Percentiles rank a stretch among this genome's conserved stretches.
These are phyloP conservation scores for Gryon sp. DNA, from an alignment of 1,140 invertebrate genomes.

Conservation along the genomic window DNA sequence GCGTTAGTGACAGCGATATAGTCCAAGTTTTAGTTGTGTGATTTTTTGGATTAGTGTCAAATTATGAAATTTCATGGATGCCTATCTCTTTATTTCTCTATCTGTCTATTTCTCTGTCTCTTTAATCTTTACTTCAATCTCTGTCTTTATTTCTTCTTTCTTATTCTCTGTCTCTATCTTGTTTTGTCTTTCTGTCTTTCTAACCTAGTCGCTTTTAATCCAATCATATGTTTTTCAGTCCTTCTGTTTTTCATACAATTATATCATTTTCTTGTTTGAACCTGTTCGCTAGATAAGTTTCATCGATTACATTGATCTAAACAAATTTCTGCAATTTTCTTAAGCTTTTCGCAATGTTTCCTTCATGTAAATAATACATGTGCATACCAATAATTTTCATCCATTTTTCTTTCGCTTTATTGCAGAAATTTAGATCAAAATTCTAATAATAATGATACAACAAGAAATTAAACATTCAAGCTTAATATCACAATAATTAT, in stretches of 20 bases:
- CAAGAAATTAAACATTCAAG: conserved; percentile 26
- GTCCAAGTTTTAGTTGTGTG: conserved; percentile 79
- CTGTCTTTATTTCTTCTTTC: conserved; percentile 22
- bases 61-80: conserved; percentile 84
- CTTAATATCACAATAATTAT: no score
- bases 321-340: conserved; percentile 74
- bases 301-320: conserved; percentile 63
- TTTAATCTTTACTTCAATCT: conserved; percentile 48
- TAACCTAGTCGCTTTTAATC: conserved; percentile 65
- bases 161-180: conserved; percentile 20
- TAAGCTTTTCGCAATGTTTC: conserved; percentile 67
- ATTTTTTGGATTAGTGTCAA: conserved; percentile 79
- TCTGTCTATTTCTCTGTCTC: conserved; percentile 60
- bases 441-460: conserved; percentile 34
- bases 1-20: conserved; percentile 77
- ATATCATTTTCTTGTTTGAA: conserved; percentile 69
- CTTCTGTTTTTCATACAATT: conserved; percentile 59
- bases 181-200: conserved; percentile 42
- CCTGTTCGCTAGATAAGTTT: conserved; percentile 72
- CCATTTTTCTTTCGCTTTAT: conserved; percentile 55
- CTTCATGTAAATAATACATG: conserved; percentile 69
- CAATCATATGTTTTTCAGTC: conserved; percentile 48
- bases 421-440: conserved; percentile 72
- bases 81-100: conserved; percentile 70
- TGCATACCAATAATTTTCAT: conserved; percentile 27